A percentile compares a stretch with the other conserved stretches of the same genome.
phyloP scores from a whole-genome alignment of 1,140 invertebrate genomes.

The Cyphomyrmex costatus region DNA sequence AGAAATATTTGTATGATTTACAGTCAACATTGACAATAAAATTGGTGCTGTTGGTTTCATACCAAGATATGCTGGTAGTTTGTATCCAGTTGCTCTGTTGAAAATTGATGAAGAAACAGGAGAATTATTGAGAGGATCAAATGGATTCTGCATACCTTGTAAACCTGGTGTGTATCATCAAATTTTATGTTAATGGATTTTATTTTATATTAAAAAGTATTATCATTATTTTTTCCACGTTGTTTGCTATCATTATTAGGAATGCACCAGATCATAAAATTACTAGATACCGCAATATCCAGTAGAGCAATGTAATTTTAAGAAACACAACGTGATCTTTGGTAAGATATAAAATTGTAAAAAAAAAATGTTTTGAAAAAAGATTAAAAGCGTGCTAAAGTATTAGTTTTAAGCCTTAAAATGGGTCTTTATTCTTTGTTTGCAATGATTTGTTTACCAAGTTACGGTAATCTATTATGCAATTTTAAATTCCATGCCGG shows the following conservation, averaged over 20 bases:
- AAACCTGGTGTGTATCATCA: constrained; percentile 87
- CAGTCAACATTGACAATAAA: constrained; percentile 96
- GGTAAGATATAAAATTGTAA: too few species aligned
- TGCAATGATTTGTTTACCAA: too few species aligned
- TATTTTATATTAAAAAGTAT: neutral
- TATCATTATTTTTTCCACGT: neutral
- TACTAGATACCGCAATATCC: too few species aligned
- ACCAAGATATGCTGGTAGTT: constrained; percentile 88
- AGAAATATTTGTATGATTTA: constrained; percentile 72
- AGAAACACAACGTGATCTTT: too few species aligned
- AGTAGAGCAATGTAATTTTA: too few species aligned
- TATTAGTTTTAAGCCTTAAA: too few species aligned
- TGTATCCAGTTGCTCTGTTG: constrained; percentile 92
- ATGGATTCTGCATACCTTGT: constrained; percentile 94
- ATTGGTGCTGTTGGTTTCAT: constrained; percentile 97
- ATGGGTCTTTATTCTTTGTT: too few species aligned
- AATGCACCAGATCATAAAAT: too few species aligned
- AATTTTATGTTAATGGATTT: neutral
- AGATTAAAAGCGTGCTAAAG: too few species aligned
- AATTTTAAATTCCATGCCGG: too few species aligned
- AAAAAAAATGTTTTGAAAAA: too few species aligned
- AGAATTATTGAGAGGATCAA: constrained; percentile 91
- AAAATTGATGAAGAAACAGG: constrained; percentile 94
- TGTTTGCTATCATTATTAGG: neutral
- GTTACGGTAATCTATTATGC: too few species aligned